Conservation (phyloP, 2,888 invertebrate genomes). For the Carcina quercana region DNA sequence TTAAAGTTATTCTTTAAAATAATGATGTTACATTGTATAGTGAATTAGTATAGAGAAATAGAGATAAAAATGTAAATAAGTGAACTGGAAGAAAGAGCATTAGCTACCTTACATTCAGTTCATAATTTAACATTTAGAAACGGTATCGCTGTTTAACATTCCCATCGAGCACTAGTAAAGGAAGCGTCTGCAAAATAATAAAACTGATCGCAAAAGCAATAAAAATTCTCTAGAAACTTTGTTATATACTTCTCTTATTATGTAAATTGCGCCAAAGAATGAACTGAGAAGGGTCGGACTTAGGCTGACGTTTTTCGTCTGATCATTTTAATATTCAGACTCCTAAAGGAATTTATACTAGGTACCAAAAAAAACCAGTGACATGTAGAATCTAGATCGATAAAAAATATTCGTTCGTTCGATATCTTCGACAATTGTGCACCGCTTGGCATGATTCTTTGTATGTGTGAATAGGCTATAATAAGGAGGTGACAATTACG, state of each 20-base stretch:
- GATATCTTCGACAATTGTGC: background rate
- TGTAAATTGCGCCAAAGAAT: constrained; percentile 1
- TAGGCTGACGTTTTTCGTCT: too few species aligned
- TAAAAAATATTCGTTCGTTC: background rate
- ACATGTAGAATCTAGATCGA: background rate
- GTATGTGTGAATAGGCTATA: too few species aligned
- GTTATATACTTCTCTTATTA: constrained; percentile 1
- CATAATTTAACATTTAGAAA: too few species aligned
- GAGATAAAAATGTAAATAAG: too few species aligned
- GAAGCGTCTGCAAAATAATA: background rate
- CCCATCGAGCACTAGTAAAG: background rate
- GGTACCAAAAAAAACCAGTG: background rate
- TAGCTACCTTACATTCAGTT: too few species aligned
- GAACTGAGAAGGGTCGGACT: background rate
- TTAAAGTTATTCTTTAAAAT: background rate
- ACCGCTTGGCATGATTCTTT: background rate
- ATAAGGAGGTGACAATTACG: too few species aligned
- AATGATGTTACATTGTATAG: background rate
- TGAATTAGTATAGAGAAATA: background rate
- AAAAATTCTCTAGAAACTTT: constrained; percentile 1
- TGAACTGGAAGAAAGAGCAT: background rate
- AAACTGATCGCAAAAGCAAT: background rate
- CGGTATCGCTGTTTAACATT: too few species aligned
- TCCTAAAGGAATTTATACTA: too few species aligned
- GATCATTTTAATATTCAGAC: too few species aligned